phyloP scores from a whole-genome alignment of 2,113 vertebrate species.

The Anguilla japonica region DNA sequence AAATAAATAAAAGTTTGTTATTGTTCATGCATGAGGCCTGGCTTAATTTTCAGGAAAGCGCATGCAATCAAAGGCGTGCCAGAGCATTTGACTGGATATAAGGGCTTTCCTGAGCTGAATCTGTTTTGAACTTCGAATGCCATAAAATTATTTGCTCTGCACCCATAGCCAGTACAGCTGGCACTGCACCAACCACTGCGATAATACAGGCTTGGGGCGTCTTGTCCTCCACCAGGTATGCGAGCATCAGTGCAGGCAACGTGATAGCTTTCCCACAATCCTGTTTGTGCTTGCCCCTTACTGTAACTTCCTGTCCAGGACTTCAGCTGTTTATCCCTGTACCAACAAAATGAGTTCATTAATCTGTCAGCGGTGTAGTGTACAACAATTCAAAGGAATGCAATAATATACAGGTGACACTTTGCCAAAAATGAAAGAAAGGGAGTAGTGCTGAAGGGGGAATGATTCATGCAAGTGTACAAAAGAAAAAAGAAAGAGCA shows the following conservation, averaged over 20 bases:
- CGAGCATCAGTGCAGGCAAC: not conserved
- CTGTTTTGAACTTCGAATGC: too few species aligned
- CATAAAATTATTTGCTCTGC: not conserved
- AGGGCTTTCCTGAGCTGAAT: too few species aligned
- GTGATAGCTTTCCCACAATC: constrained; percentile 9
- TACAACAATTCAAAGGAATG: constrained; percentile 14
- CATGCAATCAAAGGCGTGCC: too few species aligned
- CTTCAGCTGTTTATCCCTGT: not conserved
- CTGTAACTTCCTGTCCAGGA: not conserved
- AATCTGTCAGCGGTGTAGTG: constrained; percentile 12
- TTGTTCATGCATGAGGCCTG: too few species aligned
- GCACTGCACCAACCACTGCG: not conserved
- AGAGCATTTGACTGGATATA: too few species aligned
- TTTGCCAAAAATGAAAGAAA: not conserved
- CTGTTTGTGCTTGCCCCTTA: not conserved
- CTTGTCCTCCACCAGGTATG: not conserved
- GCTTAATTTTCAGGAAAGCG: too few species aligned
- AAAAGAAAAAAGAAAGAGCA: not conserved
- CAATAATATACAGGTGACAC: constrained; percentile 14
- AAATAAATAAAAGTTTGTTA: too few species aligned
- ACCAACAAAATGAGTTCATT: constrained; percentile 17
- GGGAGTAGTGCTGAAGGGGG: not conserved
- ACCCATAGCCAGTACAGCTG: not conserved
- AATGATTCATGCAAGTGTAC: not conserved
- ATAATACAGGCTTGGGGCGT: not conserved